phyloP scores from a whole-genome alignment of 2,888 invertebrate species.

The Timema cristinae region DNA sequence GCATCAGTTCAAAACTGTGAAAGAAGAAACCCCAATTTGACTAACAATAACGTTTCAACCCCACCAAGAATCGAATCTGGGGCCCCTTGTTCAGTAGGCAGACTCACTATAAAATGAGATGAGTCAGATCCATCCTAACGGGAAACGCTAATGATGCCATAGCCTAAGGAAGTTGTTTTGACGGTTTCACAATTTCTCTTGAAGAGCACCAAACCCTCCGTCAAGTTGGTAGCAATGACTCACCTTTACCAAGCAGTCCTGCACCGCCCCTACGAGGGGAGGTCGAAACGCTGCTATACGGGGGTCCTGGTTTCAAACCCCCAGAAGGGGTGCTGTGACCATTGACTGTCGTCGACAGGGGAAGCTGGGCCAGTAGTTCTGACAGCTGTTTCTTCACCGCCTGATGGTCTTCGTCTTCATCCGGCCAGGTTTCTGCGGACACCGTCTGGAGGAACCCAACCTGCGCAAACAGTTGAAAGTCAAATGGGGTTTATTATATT shows the following conservation, averaged over 20 bases:
- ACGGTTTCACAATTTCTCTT: too few relatives aligned
- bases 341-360: slow-evolving; percentile 31
- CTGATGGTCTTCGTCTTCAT: slow-evolving; percentile 34
- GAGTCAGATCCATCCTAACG: too few relatives aligned
- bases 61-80: too few relatives aligned
- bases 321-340: slow-evolving; percentile 14
- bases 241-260: slow-evolving; percentile 46
- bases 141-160: too few relatives aligned
- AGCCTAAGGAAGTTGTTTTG: too few relatives aligned
- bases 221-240: background rate
- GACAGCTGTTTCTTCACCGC: slow-evolving; percentile 41
- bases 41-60: too few relatives aligned
- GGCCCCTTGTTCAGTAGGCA: too few relatives aligned
- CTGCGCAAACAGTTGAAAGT: slow-evolving; percentile 37
- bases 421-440: slow-evolving; percentile 34
- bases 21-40: too few relatives aligned
- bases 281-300: slow-evolving; percentile 37
- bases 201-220: too few relatives aligned
- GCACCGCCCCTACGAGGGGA: slow-evolving; percentile 38
- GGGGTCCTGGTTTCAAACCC: slow-evolving; percentile 19
- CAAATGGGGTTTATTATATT: background rate
- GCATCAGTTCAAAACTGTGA: too few relatives aligned
- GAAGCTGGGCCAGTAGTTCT: slow-evolving; percentile 43
- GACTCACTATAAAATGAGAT: too few relatives aligned
- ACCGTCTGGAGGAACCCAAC: slow-evolving; percentile 43